phyloP scores from a whole-genome alignment of 1,140 invertebrate genomes.

The Nebria ingens region DNA sequence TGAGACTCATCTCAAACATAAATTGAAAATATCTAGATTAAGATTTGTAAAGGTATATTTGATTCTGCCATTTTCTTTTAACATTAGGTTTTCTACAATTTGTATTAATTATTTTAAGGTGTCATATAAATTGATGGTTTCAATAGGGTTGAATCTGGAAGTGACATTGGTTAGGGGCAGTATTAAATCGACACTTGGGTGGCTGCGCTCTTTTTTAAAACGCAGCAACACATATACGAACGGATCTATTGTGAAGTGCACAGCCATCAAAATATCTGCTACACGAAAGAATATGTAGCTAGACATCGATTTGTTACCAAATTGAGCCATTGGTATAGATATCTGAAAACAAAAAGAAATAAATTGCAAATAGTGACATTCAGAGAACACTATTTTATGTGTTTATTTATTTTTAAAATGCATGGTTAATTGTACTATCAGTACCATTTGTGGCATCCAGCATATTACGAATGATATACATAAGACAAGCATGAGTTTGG shows the following conservation, averaged over 20 bases:
- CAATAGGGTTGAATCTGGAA: too few relatives aligned
- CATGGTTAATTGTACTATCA: conserved; percentile 19
- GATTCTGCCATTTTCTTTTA: too few relatives aligned
- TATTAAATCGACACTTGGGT: background rate
- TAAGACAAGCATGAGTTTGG: conserved; percentile 69
- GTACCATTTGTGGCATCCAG: conserved; percentile 81
- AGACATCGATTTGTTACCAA: conserved; percentile 23
- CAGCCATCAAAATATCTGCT: conserved; percentile 64
- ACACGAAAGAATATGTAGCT: conserved; percentile 41
- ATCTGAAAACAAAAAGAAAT: conserved; percentile 43
- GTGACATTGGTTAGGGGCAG: too few relatives aligned
- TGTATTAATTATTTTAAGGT: too few relatives aligned
- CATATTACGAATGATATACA: conserved; percentile 73
- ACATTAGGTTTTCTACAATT: too few relatives aligned
- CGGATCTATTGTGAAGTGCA: conserved; percentile 74
- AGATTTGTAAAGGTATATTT: too few relatives aligned
- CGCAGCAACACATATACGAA: conserved; percentile 69
- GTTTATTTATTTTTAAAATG: conserved; percentile 14
- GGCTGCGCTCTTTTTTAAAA: conserved; percentile 25
- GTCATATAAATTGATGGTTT: too few relatives aligned
- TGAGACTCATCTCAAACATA: too few relatives aligned
- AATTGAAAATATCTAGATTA: too few relatives aligned
- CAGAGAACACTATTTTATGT: too few relatives aligned
- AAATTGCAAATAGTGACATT: conserved; percentile 11
- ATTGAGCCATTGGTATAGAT: conserved; percentile 56